phyloP scores from a whole-genome alignment of 2,888 invertebrate genomes.

The Drosophila affinis region DNA sequence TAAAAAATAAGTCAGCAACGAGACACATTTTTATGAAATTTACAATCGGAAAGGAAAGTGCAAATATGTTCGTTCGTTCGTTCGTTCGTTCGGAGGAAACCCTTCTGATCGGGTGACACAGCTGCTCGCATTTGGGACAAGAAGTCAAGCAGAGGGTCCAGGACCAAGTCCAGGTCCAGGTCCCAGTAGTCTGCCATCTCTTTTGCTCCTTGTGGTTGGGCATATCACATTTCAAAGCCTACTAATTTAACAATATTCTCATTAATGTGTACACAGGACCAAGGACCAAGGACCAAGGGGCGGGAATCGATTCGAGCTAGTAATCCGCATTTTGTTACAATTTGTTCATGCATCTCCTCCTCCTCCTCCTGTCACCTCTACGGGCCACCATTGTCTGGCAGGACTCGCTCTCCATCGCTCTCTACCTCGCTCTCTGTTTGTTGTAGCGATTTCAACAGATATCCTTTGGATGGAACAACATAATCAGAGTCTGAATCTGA shows the following conservation, averaged over 20 bases:
- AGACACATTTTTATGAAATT: slow-evolving; percentile 65
- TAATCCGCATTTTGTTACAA: slow-evolving; percentile 80
- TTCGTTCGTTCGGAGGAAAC: slow-evolving; percentile 15
- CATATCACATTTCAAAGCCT: slow-evolving; percentile 83
- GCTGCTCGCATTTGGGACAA: slow-evolving; percentile 66
- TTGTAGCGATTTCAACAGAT: slow-evolving; percentile 79
- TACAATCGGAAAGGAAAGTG: slow-evolving; percentile 44
- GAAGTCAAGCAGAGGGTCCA: slow-evolving; percentile 61
- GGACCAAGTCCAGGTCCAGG: slow-evolving; percentile 45
- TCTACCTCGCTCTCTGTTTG: slow-evolving; percentile 68
- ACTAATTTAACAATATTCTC: slow-evolving; percentile 83
- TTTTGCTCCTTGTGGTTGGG: slow-evolving; percentile 68
- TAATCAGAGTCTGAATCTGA: slow-evolving; percentile 38
- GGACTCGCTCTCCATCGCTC: slow-evolving; percentile 37
- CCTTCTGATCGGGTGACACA: slow-evolving; percentile 47
- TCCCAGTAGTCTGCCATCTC: slow-evolving; percentile 28
- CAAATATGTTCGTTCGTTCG: slow-evolving; percentile 25
- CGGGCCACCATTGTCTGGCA: neutral
- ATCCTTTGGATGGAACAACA: slow-evolving; percentile 43
- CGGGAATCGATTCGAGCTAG: slow-evolving; percentile 36
- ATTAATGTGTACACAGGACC: slow-evolving; percentile 80
- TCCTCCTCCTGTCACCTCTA: neutral
- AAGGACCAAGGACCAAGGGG: slow-evolving; percentile 34
- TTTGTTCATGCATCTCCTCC: slow-evolving; percentile 48
- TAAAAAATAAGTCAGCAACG: slow-evolving; percentile 52